phyloP scores from a whole-genome alignment of 2,797 vertebrate species.

The Acanthurus leucopareius region DNA sequence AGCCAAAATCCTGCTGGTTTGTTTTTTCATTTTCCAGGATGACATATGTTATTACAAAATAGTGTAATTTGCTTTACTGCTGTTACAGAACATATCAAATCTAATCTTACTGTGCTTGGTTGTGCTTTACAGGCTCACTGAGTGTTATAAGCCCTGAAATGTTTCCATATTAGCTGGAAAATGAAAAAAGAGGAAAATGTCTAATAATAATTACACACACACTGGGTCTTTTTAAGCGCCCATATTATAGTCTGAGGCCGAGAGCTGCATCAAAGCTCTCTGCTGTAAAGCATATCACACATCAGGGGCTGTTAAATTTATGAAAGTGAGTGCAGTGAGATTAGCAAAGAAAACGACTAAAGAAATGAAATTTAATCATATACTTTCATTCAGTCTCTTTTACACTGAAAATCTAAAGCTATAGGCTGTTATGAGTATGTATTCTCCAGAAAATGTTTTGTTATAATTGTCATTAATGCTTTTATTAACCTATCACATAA shows the following conservation, averaged over 20 bases:
- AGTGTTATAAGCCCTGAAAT: slow-evolving; percentile 46
- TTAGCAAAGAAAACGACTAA: slow-evolving; percentile 14
- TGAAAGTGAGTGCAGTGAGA: slow-evolving; percentile 18
- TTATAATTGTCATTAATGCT: not conserved
- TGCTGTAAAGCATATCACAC: slow-evolving; percentile 35
- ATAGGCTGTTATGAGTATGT: not conserved
- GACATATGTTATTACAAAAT: not conserved
- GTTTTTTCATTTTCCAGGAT: slow-evolving; percentile 20
- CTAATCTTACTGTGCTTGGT: slow-evolving; percentile 12
- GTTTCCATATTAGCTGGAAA: slow-evolving; percentile 68
- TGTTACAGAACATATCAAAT: slow-evolving; percentile 16
- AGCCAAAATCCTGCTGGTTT: slow-evolving; percentile 10
- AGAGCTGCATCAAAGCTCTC: slow-evolving; percentile 58
- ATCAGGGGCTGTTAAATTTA: slow-evolving; percentile 47
- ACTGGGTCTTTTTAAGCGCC: slow-evolving; percentile 55
- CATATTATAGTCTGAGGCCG: slow-evolving; percentile 40
- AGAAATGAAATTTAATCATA: slow-evolving; percentile 16
- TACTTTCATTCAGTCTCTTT: not conserved
- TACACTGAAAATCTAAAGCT: not conserved
- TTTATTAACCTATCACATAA: not conserved
- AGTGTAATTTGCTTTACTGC: slow-evolving; percentile 16
- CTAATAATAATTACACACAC: slow-evolving; percentile 60
- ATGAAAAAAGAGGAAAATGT: slow-evolving; percentile 35
- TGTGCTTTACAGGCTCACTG: slow-evolving; percentile 28
- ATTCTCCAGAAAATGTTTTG: too few relatives aligned